Percentiles rank a stretch among this genome's conserved stretches.
Conservation (phyloP, 2,888 invertebrate species). For the Metalampra italica region DNA sequence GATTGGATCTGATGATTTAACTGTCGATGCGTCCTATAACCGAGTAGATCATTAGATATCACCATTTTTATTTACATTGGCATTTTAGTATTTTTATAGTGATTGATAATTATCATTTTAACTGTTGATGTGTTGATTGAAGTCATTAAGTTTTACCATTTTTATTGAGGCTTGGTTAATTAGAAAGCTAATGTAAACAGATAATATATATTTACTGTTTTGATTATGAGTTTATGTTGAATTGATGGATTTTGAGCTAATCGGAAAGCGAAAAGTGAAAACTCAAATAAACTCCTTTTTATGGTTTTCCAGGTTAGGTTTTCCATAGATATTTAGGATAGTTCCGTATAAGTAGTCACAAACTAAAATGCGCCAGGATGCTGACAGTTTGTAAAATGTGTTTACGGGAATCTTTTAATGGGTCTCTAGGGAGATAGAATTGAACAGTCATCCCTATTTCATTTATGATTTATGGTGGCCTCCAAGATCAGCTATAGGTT, state of each 20-base stretch:
- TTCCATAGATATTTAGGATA: too few relatives aligned
- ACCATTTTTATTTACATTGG: slow-evolving; percentile 41
- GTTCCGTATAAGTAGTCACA: too few relatives aligned
- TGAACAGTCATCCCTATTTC: slow-evolving; percentile 44
- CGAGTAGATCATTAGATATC: slow-evolving; percentile 33
- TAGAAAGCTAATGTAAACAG: slow-evolving; percentile 21
- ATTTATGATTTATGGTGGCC: slow-evolving; percentile 59
- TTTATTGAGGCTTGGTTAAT: slow-evolving; percentile 30
- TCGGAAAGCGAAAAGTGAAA: too few relatives aligned
- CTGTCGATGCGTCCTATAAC: slow-evolving; percentile 25
- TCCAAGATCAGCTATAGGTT: slow-evolving; percentile 56
- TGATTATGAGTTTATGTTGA: too few relatives aligned
- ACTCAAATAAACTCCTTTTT: too few relatives aligned
- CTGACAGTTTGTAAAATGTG: slow-evolving; percentile 5
- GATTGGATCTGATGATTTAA: slow-evolving; percentile 41
- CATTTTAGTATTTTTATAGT: slow-evolving; percentile 42
- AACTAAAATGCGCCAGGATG: too few relatives aligned
- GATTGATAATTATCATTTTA: slow-evolving; percentile 45
- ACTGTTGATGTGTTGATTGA: slow-evolving; percentile 50
- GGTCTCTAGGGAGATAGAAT: slow-evolving; percentile 36
- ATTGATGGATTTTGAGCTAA: too few relatives aligned
- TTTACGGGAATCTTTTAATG: slow-evolving; percentile 38
- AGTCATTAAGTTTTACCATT: slow-evolving; percentile 41
- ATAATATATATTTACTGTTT: too few relatives aligned
- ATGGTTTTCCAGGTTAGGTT: too few relatives aligned